phyloP scores from a whole-genome alignment of 1,140 invertebrate species.

The Trichogramma pretiosum region DNA sequence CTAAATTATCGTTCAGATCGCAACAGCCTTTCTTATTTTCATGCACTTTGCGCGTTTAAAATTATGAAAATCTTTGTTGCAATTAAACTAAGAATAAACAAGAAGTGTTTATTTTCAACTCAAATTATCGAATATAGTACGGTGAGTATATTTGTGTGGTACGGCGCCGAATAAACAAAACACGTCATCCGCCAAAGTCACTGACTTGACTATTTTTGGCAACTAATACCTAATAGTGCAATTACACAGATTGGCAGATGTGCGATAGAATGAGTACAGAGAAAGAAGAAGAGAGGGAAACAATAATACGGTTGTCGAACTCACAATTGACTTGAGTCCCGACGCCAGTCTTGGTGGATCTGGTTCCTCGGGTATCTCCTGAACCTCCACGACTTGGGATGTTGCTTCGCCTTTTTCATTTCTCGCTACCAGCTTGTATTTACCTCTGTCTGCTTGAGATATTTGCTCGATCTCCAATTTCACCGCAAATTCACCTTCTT shows the following conservation, averaged over 20 bases:
- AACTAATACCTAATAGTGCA: constrained; percentile 7
- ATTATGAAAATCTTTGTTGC: too few relatives aligned
- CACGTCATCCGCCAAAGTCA: neutral
- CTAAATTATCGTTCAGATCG: too few relatives aligned
- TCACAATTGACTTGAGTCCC: constrained; percentile 64
- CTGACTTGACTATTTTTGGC: neutral
- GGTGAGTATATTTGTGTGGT: too few relatives aligned
- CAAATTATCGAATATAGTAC: too few relatives aligned
- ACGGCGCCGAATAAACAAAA: neutral
- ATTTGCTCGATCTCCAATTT: constrained; percentile 80
- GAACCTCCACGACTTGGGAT: constrained; percentile 80
- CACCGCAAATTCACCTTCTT: constrained; percentile 78
- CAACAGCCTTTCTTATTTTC: too few relatives aligned
- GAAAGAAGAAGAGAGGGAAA: neutral
- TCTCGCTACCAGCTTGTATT: constrained; percentile 82
- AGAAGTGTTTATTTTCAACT: too few relatives aligned
- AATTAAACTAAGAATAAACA: too few relatives aligned
- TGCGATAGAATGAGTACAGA: neutral
- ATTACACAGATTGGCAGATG: neutral
- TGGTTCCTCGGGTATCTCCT: constrained; percentile 65
- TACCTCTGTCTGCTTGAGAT: constrained; percentile 70
- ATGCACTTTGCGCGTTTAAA: too few relatives aligned
- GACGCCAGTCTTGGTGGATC: constrained; percentile 60
- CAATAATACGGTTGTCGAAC: constrained; percentile 24
- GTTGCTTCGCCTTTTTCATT: constrained; percentile 89